These are phyloP conservation scores for Dendrolimus pini DNA, from an alignment of 2,888 invertebrate genomes.

Conservation along the genomic window DNA sequence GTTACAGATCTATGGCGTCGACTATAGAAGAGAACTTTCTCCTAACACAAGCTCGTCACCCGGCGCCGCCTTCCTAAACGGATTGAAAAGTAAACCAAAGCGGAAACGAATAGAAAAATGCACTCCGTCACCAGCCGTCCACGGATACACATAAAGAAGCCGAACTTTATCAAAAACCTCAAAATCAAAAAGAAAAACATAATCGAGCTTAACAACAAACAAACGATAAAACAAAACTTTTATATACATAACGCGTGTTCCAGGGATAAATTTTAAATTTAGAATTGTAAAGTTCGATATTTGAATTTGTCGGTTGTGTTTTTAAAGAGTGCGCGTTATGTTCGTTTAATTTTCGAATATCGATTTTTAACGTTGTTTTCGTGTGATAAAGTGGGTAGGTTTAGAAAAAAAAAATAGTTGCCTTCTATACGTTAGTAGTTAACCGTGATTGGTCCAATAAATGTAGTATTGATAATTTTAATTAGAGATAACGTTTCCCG, in stretches of 20 bases:
- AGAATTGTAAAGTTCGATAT: conserved; percentile 2
- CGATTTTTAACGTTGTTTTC: conserved; percentile 15
- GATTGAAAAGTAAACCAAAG: conserved; percentile 9
- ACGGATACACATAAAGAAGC: conserved; percentile 28
- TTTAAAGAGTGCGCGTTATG: neutral
- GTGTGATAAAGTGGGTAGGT: conserved; percentile 9
- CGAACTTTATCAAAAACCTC: conserved; percentile 36
- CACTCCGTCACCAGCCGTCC: conserved; percentile 53
- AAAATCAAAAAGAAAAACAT: conserved; percentile 55
- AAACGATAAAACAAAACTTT: conserved; percentile 10
- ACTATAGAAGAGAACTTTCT: conserved; percentile 19
- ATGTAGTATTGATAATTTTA: conserved; percentile 29
- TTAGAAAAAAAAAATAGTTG: conserved; percentile 44
- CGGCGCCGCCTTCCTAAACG: conserved; percentile 18
- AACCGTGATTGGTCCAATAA: conserved; percentile 60
- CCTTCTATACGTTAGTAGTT: conserved; percentile 53
- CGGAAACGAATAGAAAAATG: conserved; percentile 37
- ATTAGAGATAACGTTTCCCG: conserved; percentile 25
- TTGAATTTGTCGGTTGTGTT: conserved; percentile 3
- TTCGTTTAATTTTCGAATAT: conserved; percentile 9
- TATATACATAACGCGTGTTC: conserved; percentile 34
- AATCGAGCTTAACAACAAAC: conserved; percentile 48
- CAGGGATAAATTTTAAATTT: conserved; percentile 15
- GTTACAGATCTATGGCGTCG: conserved; percentile 54
- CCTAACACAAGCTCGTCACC: neutral